Percentiles rank a stretch among this genome's conserved stretches.
phyloP scores from a whole-genome alignment of 2,888 invertebrate genomes.

The Microchrysa polita region DNA sequence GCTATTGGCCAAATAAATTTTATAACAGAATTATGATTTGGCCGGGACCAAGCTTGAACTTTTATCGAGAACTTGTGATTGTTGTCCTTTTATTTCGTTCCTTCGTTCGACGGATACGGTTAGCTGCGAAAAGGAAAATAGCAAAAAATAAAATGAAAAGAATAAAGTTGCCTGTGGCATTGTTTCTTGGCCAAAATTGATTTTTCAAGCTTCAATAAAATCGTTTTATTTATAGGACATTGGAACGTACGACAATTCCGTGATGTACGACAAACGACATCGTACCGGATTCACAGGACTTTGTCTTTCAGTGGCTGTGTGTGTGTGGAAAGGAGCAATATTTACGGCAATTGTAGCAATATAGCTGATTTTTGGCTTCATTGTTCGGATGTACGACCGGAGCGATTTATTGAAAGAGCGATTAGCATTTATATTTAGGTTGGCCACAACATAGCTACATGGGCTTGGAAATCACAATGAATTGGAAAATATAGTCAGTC shows the following conservation, averaged over 20 bases:
- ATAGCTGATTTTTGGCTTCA: not conserved
- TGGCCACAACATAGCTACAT: not conserved
- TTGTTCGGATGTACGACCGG: constrained; percentile 4
- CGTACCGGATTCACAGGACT: constrained; percentile 2
- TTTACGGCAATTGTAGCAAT: not conserved
- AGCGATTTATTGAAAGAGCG: not conserved
- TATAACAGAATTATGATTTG: constrained; percentile 26
- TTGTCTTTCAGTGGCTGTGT: no score
- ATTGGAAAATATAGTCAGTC: not conserved
- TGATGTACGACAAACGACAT: no score
- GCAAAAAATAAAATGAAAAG: no score
- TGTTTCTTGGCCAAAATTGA: constrained; percentile 34
- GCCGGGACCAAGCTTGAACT: constrained; percentile 21
- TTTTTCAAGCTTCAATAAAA: constrained; percentile 34
- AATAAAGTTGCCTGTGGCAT: not conserved
- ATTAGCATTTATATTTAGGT: not conserved
- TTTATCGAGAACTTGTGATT: constrained; percentile 4
- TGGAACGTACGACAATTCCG: no score
- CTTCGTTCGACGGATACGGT: not conserved
- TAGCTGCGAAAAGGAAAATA: no score
- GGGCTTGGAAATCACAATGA: not conserved
- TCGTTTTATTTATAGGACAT: constrained; percentile 28
- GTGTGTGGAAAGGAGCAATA: not conserved
- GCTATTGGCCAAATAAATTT: constrained; percentile 40
- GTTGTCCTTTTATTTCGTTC: not conserved